phyloP scores from a whole-genome alignment of 92 coral and sea anemone genomes.

The Parazoanthus atlanticus region DNA sequence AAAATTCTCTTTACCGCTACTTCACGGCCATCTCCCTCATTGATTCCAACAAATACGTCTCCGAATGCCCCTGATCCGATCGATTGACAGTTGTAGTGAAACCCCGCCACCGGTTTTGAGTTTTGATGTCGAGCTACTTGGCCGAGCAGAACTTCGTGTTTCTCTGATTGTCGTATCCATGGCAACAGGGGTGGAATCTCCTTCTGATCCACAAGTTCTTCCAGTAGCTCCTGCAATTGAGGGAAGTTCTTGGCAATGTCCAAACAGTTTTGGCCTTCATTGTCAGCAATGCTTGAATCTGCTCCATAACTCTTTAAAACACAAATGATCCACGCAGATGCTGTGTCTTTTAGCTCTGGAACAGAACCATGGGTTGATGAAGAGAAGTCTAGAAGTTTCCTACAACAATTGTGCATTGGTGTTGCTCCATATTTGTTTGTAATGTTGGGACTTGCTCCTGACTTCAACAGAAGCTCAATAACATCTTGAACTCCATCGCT shows the following conservation, averaged over 20 bases:
- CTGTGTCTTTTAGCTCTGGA: not conserved
- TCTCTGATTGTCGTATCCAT: not conserved
- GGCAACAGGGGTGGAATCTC: not conserved
- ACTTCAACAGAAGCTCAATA: not conserved
- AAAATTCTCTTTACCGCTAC: not conserved
- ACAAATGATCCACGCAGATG: not conserved
- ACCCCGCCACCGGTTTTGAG: not conserved
- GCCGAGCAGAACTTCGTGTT: not conserved
- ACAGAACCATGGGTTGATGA: not conserved
- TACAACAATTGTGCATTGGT: not conserved
- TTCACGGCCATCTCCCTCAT: conserved; percentile 3
- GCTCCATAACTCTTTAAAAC: not conserved
- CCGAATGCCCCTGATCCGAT: not conserved
- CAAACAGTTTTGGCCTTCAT: not conserved
- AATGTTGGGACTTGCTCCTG: not conserved
- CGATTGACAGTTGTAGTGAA: not conserved
- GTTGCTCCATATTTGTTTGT: not conserved
- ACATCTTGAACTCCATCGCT: not conserved
- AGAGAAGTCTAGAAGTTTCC: not conserved
- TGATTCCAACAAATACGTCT: not conserved
- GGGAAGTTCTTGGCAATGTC: not conserved
- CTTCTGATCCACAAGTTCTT: not conserved
- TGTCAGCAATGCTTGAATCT: not conserved
- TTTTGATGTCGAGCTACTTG: conserved; percentile 15
- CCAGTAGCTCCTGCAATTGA: not conserved